Evolutionary conservation across 37 sponge, comb jelly and placozoan species (phyloP).

Genomic region (Tethya wilhelma): DNA sequence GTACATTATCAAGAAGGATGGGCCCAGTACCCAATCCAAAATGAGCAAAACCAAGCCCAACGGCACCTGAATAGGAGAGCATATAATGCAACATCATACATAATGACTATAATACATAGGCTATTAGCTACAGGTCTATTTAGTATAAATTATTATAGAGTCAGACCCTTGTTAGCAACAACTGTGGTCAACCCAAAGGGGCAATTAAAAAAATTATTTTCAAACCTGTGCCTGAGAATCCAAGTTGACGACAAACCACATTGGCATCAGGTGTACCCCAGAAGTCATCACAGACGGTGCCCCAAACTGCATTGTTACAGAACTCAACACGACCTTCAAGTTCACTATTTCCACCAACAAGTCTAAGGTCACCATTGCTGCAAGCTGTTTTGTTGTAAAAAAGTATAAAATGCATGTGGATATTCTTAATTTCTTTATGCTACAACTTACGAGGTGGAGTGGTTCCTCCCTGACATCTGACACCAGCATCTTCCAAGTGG

Average conservation of each 20-base stretch:
- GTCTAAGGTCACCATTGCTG: slow-evolving; percentile 27
- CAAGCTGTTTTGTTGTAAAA: no score
- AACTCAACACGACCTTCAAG: slow-evolving; percentile 42
- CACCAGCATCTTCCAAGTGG: no score
- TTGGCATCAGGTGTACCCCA: slow-evolving; percentile 48
- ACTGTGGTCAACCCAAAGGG: no score
- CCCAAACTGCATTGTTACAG: slow-evolving; percentile 41
- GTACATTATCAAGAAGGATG: slow-evolving; percentile 6
- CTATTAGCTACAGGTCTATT: no score
- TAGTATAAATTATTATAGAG: no score
- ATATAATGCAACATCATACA: no score
- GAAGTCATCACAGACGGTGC: slow-evolving; percentile 58
- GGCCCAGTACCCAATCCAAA: slow-evolving; percentile 1
- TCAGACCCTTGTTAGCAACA: no score
- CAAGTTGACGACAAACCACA: slow-evolving; percentile 51
- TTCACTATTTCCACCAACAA: slow-evolving; percentile 22
- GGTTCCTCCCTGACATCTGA: no score
- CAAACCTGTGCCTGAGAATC: slow-evolving; percentile 18
- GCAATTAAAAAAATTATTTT: background rate
- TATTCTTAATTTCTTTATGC: no score
- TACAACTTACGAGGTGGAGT: no score
- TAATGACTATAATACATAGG: no score
- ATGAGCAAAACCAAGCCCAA: background rate
- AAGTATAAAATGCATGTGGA: no score
- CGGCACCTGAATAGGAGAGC: background rate